A percentile compares a stretch with the other conserved stretches of the same genome.
Evolutionary conservation across 2,113 vertebrate genomes (phyloP).

Genomic region (Oceanodroma tethys): DNA sequence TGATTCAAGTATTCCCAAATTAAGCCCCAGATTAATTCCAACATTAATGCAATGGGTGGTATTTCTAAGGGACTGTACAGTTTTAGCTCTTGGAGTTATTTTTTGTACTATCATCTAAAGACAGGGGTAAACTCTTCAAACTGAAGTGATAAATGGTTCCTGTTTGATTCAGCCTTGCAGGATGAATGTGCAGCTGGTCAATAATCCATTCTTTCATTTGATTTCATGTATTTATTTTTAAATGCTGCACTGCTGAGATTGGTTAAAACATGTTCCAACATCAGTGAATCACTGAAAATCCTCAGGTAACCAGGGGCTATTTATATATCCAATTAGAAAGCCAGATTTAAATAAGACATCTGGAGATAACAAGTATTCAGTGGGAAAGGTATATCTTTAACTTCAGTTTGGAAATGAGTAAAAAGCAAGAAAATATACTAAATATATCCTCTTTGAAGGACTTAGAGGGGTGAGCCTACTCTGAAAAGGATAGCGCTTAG

Average conservation of each 20-base stretch:
- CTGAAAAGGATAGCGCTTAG: not conserved
- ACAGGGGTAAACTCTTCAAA: not conserved
- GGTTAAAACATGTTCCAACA: conserved; percentile 15
- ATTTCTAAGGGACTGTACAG: not conserved
- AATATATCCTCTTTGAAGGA: not conserved
- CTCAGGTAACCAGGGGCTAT: not conserved
- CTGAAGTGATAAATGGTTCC: not conserved
- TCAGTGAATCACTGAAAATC: not conserved
- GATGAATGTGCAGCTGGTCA: not conserved
- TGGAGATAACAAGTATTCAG: not conserved
- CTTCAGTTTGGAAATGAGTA: not conserved
- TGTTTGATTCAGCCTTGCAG: not conserved
- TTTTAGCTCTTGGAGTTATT: not conserved
- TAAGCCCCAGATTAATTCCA: not conserved
- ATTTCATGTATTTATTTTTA: conserved; percentile 38
- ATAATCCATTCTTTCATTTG: conserved; percentile 7
- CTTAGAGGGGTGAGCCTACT: not conserved
- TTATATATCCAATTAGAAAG: conserved; percentile 2
- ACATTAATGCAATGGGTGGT: not conserved
- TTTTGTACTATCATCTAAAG: not conserved
- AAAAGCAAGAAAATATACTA: not conserved
- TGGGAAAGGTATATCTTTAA: not conserved
- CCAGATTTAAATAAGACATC: not conserved
- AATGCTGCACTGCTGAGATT: not conserved
- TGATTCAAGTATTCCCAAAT: not conserved